phyloP scores from a whole-genome alignment of 2,113 vertebrate genomes.

The Tupaia tana region DNA sequence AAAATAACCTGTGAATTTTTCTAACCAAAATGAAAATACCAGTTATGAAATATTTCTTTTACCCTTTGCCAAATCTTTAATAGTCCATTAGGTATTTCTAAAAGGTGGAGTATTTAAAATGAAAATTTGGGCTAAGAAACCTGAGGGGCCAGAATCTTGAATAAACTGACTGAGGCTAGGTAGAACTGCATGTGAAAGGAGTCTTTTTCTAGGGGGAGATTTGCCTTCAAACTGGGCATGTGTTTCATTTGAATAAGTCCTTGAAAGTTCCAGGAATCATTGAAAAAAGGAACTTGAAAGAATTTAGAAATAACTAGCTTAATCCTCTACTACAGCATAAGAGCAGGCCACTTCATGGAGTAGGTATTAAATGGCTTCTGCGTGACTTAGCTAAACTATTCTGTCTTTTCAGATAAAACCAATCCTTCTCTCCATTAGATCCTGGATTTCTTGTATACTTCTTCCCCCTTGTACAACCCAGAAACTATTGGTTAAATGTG shows the following conservation, averaged over 20 bases:
- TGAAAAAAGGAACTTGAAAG: conserved; percentile 48
- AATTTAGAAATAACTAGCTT: conserved; percentile 56
- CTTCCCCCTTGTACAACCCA: neutral
- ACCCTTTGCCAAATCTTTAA: conserved; percentile 71
- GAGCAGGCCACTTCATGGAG: neutral
- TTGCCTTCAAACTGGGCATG: conserved; percentile 42
- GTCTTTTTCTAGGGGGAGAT: conserved; percentile 44
- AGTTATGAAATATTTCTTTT: conserved; percentile 73
- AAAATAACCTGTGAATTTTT: conserved; percentile 72
- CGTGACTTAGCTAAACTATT: neutral
- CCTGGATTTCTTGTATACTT: neutral
- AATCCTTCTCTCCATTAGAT: neutral
- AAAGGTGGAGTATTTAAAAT: conserved; percentile 65
- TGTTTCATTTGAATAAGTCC: conserved; percentile 70
- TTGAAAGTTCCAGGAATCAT: conserved; percentile 69
- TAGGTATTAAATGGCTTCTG: neutral
- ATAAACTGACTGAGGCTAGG: conserved; percentile 43
- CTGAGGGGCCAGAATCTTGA: conserved; percentile 55
- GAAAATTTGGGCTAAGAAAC: conserved; percentile 66
- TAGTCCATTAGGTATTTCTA: conserved; percentile 71
- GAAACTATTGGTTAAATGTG: neutral
- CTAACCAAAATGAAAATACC: conserved; percentile 75
- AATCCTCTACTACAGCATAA: neutral
- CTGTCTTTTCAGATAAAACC: neutral
- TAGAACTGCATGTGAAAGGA: conserved; percentile 54